These are phyloP conservation scores for Pseudopodoces humilis DNA, from an alignment of 2,113 vertebrate genomes.

Conservation along the genomic window DNA sequence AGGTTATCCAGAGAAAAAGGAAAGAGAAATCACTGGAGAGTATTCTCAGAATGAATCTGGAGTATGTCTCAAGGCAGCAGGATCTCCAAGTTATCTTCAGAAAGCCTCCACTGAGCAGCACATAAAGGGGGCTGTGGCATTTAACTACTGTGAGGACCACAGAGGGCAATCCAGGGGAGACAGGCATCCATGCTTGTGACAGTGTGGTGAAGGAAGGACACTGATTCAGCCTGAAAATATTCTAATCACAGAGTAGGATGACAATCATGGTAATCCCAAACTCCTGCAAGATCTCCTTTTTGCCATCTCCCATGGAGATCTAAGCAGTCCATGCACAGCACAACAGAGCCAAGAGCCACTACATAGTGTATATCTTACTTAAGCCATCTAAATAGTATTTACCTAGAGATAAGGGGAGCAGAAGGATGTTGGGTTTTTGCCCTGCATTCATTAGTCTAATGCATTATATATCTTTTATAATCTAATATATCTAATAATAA, in stretches of 20 bases:
- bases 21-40: background rate
- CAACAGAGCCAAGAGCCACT: background rate
- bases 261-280: background rate
- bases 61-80: background rate
- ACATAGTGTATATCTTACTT: background rate
- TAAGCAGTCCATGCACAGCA: background rate
- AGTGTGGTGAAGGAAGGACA: background rate
- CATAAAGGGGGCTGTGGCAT: background rate
- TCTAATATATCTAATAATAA: too few relatives aligned
- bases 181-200: background rate
- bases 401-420: background rate
- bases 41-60: background rate
- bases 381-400: background rate
- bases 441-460: background rate
- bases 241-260: background rate
- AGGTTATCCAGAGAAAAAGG: background rate
- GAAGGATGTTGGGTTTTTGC: background rate
- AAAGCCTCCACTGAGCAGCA: background rate
- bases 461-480: background rate
- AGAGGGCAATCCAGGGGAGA: background rate
- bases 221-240: background rate
- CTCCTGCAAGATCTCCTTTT: background rate
- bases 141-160: background rate
- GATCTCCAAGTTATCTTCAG: background rate
- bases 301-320: background rate